Evolutionary conservation across 2,113 vertebrate species (phyloP).

Genomic region (Atherinomorus stipes): DNA sequence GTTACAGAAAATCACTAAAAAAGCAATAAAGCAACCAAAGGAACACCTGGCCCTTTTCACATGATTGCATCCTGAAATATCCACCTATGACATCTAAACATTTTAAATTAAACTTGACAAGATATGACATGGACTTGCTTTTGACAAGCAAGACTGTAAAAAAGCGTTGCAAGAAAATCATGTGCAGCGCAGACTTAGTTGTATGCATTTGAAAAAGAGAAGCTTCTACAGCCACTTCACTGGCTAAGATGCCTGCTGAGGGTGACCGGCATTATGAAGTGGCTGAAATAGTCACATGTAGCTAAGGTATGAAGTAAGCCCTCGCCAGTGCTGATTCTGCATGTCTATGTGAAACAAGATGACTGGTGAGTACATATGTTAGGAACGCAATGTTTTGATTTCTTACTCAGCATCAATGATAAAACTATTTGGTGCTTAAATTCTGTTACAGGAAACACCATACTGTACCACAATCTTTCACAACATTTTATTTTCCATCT

Average conservation of each 20-base stretch:
- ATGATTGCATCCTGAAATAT: constrained; percentile 9
- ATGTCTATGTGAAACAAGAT: neutral
- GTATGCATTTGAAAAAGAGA: constrained; percentile 65
- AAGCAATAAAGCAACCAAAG: neutral
- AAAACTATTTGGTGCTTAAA: neutral
- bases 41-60: neutral
- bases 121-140: constrained; percentile 23
- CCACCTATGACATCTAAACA: neutral
- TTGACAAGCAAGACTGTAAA: constrained; percentile 23
- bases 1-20: neutral
- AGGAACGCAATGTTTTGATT: neutral
- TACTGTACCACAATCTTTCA: neutral
- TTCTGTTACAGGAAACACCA: neutral
- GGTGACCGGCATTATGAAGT: constrained; percentile 37
- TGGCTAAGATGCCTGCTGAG: constrained; percentile 34
- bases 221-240: constrained; percentile 46
- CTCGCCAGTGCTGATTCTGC: neutral
- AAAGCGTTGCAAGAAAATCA: constrained; percentile 18
- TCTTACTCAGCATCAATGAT: neutral
- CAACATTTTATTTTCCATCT: constrained; percentile 16
- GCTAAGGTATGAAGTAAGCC: constrained; percentile 7
- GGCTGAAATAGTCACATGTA: constrained; percentile 15
- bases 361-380: neutral
- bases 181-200: constrained; percentile 60
- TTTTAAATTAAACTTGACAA: constrained; percentile 24